These are phyloP conservation scores for Galerucella pusilla DNA, from an alignment of 2,888 invertebrate genomes.

Conservation along the genomic window DNA sequence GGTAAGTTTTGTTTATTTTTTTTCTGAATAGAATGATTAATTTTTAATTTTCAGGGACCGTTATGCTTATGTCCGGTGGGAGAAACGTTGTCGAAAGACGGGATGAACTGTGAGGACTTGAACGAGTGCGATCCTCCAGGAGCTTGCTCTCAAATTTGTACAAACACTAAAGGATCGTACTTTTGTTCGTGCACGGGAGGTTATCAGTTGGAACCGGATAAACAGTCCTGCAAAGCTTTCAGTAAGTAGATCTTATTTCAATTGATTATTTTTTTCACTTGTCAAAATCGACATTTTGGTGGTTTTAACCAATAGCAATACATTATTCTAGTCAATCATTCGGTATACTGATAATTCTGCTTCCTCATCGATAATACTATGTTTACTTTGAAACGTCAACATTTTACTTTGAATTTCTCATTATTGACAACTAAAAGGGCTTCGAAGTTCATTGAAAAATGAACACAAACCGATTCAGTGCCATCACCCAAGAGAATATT, in stretches of 20 bases:
- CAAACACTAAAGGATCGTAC: slow-evolving; percentile 90
- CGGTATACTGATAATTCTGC: too few species aligned
- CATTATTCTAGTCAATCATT: too few species aligned
- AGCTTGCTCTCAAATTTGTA: slow-evolving; percentile 90
- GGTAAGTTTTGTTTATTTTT: slow-evolving; percentile 45
- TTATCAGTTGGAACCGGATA: slow-evolving; percentile 82
- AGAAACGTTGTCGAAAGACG: slow-evolving; percentile 79
- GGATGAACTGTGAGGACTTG: slow-evolving; percentile 79
- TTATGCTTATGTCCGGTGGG: slow-evolving; percentile 91
- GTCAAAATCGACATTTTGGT: too few species aligned
- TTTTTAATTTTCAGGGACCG: slow-evolving; percentile 71
- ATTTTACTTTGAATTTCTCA: too few species aligned
- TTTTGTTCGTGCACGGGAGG: slow-evolving; percentile 88
- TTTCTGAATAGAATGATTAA: not conserved
- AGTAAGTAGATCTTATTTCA: slow-evolving; percentile 63
- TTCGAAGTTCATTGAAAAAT: too few species aligned
- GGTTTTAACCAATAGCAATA: too few species aligned
- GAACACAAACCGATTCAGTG: too few species aligned
- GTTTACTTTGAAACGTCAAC: too few species aligned
- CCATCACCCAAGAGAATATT: too few species aligned
- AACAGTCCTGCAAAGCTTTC: slow-evolving; percentile 90
- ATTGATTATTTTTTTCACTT: not conserved
- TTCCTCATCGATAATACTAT: too few species aligned
- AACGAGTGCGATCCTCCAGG: slow-evolving; percentile 92
- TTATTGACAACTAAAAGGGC: too few species aligned